Evolutionary conservation across 2,797 vertebrate species (phyloP).

Genomic region (Sebastes nivosus): DNA sequence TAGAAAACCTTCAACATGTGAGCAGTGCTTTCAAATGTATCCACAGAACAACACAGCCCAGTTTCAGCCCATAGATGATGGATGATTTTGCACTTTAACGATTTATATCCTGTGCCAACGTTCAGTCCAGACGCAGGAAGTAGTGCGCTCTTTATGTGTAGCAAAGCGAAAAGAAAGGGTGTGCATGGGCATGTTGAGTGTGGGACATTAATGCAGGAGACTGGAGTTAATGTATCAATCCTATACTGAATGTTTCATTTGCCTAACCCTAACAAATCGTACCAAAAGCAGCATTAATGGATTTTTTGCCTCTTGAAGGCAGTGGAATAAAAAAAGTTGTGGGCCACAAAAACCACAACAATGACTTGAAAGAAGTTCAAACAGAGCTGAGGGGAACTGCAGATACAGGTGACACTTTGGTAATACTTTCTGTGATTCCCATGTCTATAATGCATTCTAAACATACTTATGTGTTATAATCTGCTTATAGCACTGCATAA

Average conservation of each 20-base stretch:
- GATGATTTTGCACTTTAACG: neutral
- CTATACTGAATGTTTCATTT: neutral
- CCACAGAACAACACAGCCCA: neutral
- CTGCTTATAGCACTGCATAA: too few relatives aligned
- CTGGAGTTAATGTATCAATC: neutral
- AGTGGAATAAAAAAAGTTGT: neutral
- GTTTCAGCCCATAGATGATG: neutral
- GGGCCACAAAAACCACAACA: neutral
- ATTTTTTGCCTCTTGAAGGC: neutral
- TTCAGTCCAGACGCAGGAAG: neutral
- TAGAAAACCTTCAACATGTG: neutral
- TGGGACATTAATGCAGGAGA: neutral
- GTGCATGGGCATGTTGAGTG: neutral
- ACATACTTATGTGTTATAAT: too few relatives aligned
- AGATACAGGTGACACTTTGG: too few relatives aligned
- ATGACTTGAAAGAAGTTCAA: neutral
- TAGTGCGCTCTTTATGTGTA: neutral
- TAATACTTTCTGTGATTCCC: too few relatives aligned
- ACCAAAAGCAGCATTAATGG: neutral
- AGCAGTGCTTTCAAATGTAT: neutral
- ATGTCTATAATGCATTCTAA: too few relatives aligned
- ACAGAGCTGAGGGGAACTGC: too few relatives aligned
- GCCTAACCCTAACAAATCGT: neutral
- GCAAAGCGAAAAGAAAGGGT: accelerated
- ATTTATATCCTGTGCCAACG: neutral